These are phyloP conservation scores for Plecotus auritus DNA, from an alignment of 2,113 vertebrate species.

Conservation along the genomic window DNA sequence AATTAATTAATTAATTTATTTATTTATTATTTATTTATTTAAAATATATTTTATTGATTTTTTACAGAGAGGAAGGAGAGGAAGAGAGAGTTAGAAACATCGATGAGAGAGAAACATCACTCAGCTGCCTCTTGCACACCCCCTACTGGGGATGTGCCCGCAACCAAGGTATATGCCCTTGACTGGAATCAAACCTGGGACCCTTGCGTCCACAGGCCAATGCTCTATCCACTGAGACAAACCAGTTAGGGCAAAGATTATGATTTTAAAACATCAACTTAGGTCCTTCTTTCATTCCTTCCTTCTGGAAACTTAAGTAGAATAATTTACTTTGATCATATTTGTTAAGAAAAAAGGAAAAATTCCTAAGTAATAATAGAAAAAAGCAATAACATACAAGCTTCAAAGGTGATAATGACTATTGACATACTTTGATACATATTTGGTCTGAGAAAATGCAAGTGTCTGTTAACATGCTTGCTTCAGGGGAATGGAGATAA, in stretches of 20 bases:
- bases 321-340: conserved; percentile 24
- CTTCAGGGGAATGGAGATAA: conserved; percentile 59
- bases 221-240: no score
- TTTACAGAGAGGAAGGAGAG: no score
- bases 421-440: conserved; percentile 20
- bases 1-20: no score
- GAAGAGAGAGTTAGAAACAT: no score
- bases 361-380: conserved; percentile 63
- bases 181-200: no score
- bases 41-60: no score
- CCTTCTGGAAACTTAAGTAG: background rate
- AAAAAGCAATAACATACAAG: conserved; percentile 52
- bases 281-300: background rate
- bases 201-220: no score
- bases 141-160: no score
- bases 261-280: conserved; percentile 30
- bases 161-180: no score
- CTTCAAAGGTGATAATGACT: conserved; percentile 60
- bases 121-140: no score
- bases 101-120: no score
- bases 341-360: conserved; percentile 43
- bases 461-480: background rate
- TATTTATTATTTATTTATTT: no score
- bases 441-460: conserved; percentile 64
- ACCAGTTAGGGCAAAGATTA: background rate